These are phyloP conservation scores for Monomorium pharaonis DNA, from an alignment of 1,140 invertebrate genomes.

Conservation along the genomic window DNA sequence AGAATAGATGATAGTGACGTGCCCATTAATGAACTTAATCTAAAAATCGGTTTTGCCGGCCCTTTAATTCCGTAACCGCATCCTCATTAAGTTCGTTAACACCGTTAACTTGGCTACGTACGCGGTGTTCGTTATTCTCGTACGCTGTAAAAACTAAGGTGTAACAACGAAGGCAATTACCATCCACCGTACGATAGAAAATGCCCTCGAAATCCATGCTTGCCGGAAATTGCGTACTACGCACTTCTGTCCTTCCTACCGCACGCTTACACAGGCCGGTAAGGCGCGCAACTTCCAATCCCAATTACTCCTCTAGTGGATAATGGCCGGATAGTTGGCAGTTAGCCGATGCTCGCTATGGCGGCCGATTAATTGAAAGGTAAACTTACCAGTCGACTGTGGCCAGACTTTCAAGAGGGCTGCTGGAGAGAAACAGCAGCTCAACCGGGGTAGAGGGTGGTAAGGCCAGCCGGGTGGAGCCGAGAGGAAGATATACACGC, in stretches of 20 bases:
- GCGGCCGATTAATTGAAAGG: conserved; percentile 82
- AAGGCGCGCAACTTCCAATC: conserved; percentile 75
- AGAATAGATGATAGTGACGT: neutral
- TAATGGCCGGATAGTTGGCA: conserved; percentile 80
- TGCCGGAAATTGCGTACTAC: conserved; percentile 37
- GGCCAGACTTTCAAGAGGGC: conserved; percentile 78
- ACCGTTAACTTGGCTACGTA: conserved; percentile 54
- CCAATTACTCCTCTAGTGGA: conserved; percentile 82
- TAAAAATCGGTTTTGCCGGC: conserved; percentile 54
- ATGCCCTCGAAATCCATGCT: neutral
- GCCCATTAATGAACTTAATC: conserved; percentile 56
- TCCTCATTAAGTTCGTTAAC: conserved; percentile 68
- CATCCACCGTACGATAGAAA: neutral
- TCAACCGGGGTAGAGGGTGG: conserved; percentile 1
- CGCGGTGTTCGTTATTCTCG: neutral
- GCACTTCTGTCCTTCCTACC: conserved; percentile 32
- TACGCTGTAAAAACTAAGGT: conserved; percentile 41
- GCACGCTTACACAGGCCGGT: conserved; percentile 35
- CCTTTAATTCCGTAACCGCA: conserved; percentile 63
- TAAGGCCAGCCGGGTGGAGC: conserved; percentile 36
- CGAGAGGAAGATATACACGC: conserved; percentile 61
- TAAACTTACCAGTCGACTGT: conserved; percentile 80
- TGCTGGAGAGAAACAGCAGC: conserved; percentile 46
- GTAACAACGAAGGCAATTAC: conserved; percentile 30
- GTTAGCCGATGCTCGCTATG: conserved; percentile 75